Conservation (phyloP, 2,113 vertebrate species). For the Balaeniceps rex region DNA sequence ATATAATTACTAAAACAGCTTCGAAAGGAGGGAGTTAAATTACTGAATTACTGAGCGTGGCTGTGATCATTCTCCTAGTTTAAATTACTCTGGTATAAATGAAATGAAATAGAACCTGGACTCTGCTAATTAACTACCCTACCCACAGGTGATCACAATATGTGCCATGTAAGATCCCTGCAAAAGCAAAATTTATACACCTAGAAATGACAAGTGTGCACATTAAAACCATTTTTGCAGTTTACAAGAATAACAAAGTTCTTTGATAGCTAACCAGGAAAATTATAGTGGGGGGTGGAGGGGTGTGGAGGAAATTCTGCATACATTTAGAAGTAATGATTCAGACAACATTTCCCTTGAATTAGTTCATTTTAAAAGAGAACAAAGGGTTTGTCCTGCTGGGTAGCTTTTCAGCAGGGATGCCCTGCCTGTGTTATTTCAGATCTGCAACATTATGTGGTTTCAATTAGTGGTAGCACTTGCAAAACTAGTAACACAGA, state of each 20-base stretch:
- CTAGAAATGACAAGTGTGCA: slow-evolving; percentile 36
- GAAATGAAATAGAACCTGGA: slow-evolving; percentile 56
- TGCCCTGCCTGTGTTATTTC: slow-evolving; percentile 54
- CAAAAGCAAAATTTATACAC: slow-evolving; percentile 36
- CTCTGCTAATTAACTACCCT: slow-evolving; percentile 68
- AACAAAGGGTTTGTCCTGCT: slow-evolving; percentile 67
- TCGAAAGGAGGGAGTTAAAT: slow-evolving; percentile 43
- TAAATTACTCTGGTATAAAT: slow-evolving; percentile 60
- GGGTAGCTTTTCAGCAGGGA: slow-evolving; percentile 62
- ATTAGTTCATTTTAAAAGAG: slow-evolving; percentile 56
- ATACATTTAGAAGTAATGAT: slow-evolving; percentile 40
- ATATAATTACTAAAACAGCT: slow-evolving; percentile 59
- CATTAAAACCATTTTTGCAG: slow-evolving; percentile 61
- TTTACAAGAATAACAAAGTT: slow-evolving; percentile 45
- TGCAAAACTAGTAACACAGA: slow-evolving; percentile 61
- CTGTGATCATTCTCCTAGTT: slow-evolving; percentile 40
- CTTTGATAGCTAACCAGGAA: slow-evolving; percentile 65
- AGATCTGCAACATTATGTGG: slow-evolving; percentile 55
- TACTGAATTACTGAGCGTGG: neutral
- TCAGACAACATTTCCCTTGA: slow-evolving; percentile 51
- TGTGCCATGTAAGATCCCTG: neutral
- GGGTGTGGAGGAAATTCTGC: neutral
- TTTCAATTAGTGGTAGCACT: slow-evolving; percentile 72
- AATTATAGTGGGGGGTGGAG: slow-evolving; percentile 22
- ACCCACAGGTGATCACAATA: slow-evolving; percentile 70